These are phyloP conservation scores for Dryomyza anilis DNA, from an alignment of 2,888 invertebrate genomes.

Conservation along the genomic window DNA sequence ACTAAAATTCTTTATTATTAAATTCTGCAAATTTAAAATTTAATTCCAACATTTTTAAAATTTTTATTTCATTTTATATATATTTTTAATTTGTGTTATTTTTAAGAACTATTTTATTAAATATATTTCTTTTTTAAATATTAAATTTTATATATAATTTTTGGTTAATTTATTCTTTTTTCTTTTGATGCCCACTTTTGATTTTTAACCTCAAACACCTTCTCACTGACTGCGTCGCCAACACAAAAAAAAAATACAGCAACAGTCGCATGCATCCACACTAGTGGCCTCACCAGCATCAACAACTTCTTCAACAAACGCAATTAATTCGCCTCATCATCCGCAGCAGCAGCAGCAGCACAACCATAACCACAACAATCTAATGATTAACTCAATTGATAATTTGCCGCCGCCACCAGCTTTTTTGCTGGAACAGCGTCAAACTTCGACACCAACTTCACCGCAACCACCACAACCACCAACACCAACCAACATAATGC, in stretches of 20 bases:
- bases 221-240: too few species aligned
- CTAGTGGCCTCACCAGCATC: background rate
- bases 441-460: constrained; percentile 28
- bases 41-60: background rate
- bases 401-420: constrained; percentile 61
- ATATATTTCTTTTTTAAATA: constrained; percentile 33
- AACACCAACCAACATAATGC: constrained; percentile 43
- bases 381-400: constrained; percentile 55
- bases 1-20: too few species aligned
- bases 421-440: constrained; percentile 51
- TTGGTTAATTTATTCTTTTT: constrained; percentile 18
- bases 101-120: constrained; percentile 13
- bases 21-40: background rate
- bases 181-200: constrained; percentile 19
- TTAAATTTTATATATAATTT: constrained; percentile 2
- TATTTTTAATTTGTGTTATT: background rate
- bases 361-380: constrained; percentile 44
- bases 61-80: background rate
- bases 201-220: background rate
- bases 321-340: too few species aligned
- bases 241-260: too few species aligned
- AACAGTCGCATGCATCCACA: too few species aligned
- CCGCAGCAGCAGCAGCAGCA: constrained; percentile 32
- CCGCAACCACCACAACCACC: too few species aligned
- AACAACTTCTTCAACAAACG: too few species aligned